Evolutionary conservation across 2,113 vertebrate genomes (phyloP).

Genomic region (Toxostoma redivivum): DNA sequence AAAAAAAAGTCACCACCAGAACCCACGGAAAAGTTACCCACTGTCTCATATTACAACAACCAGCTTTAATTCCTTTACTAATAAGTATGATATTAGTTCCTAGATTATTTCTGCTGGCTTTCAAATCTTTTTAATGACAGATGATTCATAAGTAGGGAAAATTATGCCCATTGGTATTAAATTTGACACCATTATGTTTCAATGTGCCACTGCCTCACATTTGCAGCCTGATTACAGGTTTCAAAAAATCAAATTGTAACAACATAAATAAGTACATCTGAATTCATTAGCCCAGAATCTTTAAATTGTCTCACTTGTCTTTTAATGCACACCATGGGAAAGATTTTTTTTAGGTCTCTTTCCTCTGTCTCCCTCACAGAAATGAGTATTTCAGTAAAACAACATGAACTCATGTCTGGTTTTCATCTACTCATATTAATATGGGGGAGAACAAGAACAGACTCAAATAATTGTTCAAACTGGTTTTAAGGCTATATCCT

Average conservation of each 20-base stretch:
- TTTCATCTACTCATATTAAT: background rate
- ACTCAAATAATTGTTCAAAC: background rate
- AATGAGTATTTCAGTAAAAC: background rate
- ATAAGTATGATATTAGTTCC: background rate
- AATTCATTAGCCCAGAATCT: background rate
- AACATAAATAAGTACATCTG: background rate
- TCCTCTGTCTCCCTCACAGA: background rate
- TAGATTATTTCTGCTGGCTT: background rate
- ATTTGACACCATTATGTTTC: background rate
- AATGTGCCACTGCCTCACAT: background rate
- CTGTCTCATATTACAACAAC: background rate
- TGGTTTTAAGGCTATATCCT: background rate
- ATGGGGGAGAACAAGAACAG: background rate
- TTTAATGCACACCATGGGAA: accelerated
- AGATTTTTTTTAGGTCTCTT: background rate
- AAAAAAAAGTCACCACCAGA: background rate
- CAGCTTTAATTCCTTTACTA: background rate
- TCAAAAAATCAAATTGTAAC: background rate
- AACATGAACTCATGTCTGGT: background rate
- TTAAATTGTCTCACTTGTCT: background rate
- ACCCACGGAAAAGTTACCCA: background rate
- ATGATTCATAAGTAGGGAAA: background rate
- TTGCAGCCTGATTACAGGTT: background rate
- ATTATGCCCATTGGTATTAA: background rate
- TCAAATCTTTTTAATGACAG: background rate